Evolutionary conservation across 2,888 invertebrate genomes (phyloP).

Genomic region (Oegoconia quadripuncta): DNA sequence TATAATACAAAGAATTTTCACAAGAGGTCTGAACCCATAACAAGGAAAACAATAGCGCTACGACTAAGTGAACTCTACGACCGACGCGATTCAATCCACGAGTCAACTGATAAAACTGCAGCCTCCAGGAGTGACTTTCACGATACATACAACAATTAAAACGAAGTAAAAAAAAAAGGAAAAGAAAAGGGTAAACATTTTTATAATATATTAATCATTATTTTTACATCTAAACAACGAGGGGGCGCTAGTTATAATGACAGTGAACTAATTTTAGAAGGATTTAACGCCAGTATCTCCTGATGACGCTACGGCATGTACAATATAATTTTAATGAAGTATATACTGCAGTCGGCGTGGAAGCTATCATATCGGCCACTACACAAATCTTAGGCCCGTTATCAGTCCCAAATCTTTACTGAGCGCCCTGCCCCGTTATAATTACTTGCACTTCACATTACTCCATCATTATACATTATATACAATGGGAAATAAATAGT

Average conservation of each 20-base stretch:
- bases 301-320: not conserved
- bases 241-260: slow-evolving; percentile 36
- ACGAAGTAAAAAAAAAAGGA: slow-evolving; percentile 61
- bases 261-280: slow-evolving; percentile 6
- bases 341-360: slow-evolving; percentile 19
- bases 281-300: not conserved
- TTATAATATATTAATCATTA: slow-evolving; percentile 61
- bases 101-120: slow-evolving; percentile 50
- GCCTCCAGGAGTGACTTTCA: slow-evolving; percentile 45
- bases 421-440: slow-evolving; percentile 34
- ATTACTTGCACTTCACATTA: slow-evolving; percentile 20
- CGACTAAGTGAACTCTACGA: slow-evolving; percentile 44
- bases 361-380: slow-evolving; percentile 9
- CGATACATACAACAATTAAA: slow-evolving; percentile 56
- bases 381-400: slow-evolving; percentile 36
- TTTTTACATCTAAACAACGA: slow-evolving; percentile 47
- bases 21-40: slow-evolving; percentile 73
- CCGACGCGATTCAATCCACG: slow-evolving; percentile 25
- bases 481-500: slow-evolving; percentile 76
- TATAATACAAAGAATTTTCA: slow-evolving; percentile 78
- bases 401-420: slow-evolving; percentile 28
- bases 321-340: not conserved
- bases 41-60: slow-evolving; percentile 68
- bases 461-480: slow-evolving; percentile 67
- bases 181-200: slow-evolving; percentile 54